phyloP scores from a whole-genome alignment of 2,797 vertebrate genomes.

The Epinephelus malabaricus region DNA sequence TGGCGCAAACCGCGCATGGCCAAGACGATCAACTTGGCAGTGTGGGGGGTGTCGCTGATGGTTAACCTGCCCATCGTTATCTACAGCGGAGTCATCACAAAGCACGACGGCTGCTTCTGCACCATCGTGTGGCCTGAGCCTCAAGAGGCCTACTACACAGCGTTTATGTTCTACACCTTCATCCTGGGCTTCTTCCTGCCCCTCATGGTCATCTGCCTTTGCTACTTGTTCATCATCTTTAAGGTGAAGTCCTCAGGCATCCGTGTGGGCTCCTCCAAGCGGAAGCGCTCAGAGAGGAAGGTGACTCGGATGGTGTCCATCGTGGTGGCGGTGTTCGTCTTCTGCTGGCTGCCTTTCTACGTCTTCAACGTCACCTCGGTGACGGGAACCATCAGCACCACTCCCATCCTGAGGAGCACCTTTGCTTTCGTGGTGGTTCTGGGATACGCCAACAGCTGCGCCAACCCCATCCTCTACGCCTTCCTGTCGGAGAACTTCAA shows the following conservation, averaged over 20 bases:
- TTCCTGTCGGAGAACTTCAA: slow-evolving; percentile 99
- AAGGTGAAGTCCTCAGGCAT: slow-evolving; percentile 96
- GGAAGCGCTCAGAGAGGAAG: slow-evolving; percentile 95
- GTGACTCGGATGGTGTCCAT: slow-evolving; percentile 98
- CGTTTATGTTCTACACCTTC: slow-evolving; percentile 97
- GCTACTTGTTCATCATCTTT: slow-evolving; percentile 96
- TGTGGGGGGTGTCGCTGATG: slow-evolving; percentile 94
- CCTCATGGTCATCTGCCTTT: slow-evolving; percentile 96
- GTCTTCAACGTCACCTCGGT: slow-evolving; percentile 97
- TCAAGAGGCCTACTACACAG: slow-evolving; percentile 94
- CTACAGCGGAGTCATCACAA: slow-evolving; percentile 92
- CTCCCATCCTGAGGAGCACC: slow-evolving; percentile 92
- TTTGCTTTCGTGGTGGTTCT: slow-evolving; percentile 97
- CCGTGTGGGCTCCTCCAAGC: slow-evolving; percentile 94
- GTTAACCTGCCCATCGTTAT: slow-evolving; percentile 97
- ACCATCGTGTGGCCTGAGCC: slow-evolving; percentile 97
- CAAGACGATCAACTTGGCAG: slow-evolving; percentile 92
- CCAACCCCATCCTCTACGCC: slow-evolving; percentile 97
- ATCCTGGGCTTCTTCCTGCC: slow-evolving; percentile 95
- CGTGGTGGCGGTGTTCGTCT: slow-evolving; percentile 95
- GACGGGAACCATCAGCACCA: slow-evolving; percentile 92
- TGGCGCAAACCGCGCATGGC: slow-evolving; percentile 95
- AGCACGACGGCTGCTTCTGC: slow-evolving; percentile 89
- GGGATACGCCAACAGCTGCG: slow-evolving; percentile 97
- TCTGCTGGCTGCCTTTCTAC: slow-evolving; percentile 99